Evolutionary conservation across 2,888 invertebrate species (phyloP).

Genomic region (Chouioia cunea): DNA sequence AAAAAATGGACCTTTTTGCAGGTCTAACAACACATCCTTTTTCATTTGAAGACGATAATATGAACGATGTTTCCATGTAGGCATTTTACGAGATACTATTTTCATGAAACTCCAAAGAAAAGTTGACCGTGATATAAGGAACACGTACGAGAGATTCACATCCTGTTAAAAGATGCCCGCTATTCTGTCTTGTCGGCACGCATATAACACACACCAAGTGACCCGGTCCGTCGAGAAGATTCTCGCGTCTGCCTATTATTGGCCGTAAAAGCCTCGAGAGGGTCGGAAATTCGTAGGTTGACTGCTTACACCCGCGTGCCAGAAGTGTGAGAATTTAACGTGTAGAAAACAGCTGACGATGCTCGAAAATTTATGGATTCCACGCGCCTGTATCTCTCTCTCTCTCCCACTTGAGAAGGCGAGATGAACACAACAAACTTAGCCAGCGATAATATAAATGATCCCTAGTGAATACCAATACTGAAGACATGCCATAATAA

Average conservation of each 20-base stretch:
- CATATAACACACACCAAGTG: constrained; percentile 51
- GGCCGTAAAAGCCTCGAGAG: constrained; percentile 44
- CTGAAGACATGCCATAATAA: not conserved
- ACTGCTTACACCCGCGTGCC: constrained; percentile 36
- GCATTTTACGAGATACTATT: constrained; percentile 30
- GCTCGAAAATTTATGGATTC: constrained; percentile 42
- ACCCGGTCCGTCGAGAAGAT: constrained; percentile 54
- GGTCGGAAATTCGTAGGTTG: constrained; percentile 42
- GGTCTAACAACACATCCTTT: not conserved
- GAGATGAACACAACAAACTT: constrained; percentile 17
- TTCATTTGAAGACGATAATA: constrained; percentile 11
- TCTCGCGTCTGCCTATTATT: constrained; percentile 53
- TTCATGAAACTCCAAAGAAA: constrained; percentile 15
- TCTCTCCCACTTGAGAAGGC: not conserved
- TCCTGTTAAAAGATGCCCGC: constrained; percentile 44
- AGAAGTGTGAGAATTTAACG: constrained; percentile 31
- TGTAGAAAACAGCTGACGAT: constrained; percentile 45
- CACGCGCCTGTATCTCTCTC: not conserved
- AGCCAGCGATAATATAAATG: constrained; percentile 3
- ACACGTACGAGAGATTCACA: constrained; percentile 40
- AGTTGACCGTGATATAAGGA: constrained; percentile 48
- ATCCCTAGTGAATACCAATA: not conserved
- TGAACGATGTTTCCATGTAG: constrained; percentile 3
- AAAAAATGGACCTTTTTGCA: not conserved
- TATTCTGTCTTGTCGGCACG: not conserved